Base-by-base conservation (phyloP, 2,888 invertebrate species). In the Schizaphis graminum region DNA sequence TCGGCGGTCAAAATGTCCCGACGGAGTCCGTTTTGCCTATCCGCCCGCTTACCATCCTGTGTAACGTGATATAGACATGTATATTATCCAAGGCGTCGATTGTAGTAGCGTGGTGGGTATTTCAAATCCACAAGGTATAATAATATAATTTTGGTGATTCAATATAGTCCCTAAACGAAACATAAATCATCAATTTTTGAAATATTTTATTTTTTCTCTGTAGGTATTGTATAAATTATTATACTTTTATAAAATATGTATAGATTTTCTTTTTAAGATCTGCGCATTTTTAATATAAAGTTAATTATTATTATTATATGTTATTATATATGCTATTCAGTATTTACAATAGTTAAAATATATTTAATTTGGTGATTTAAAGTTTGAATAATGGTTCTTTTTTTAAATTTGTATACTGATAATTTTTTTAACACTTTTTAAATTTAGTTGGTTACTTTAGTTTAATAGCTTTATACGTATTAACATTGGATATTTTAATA, bases 1-100 rank as follows among this genome's bases (percentile, higher is more conserved):
- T 90, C 90, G 89, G 57, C 57, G 57, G 89, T 44, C 47, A 86
- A 86, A 86, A 86, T 57, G 41, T 89, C 57, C 89, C 44, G 28
- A 41, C 28, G 47, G 47, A 28, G 47, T 26, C 86, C 67, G 67
- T 35, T 21, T 35, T 16, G 2, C 67, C 44, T 47, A 47, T 47
- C 21, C 67, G 16, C n/a, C 67, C 67, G 35, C 67, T 67, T 35
- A 67, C 67, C n/a, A 67, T n/a, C 35, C 67, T 16, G 67, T 67
- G 67, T 67, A 67, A 67, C n/a, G 67, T n/a, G 67, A 67, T 67
- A n/a, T 67, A n/a, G 67, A 67, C 67, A n/a, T 67, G n/a, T 67
- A 67, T 67, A 67, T 67, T 67, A 16, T 67, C 5, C 16, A 67
- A 67, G 67, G 67, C 16, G 67, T 67, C 35, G 67, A 67, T 67